Evolutionary conservation across 2,113 vertebrate species (phyloP), one percentile per base, ranked within the genome.

Genomic region (Alectura lathami): DNA sequence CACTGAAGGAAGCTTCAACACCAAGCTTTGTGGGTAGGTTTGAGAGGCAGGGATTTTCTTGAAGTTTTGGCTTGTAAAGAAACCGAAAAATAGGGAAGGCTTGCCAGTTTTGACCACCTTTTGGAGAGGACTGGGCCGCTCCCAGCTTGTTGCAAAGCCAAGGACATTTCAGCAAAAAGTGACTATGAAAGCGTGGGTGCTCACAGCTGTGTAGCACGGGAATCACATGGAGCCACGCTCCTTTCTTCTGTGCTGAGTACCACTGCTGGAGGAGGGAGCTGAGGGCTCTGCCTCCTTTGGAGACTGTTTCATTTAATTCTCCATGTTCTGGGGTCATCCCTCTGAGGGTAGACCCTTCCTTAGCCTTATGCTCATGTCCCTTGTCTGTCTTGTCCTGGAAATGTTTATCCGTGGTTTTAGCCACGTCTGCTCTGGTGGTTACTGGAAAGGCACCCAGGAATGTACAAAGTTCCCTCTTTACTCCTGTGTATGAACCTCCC

Each of bases 161-260:
- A 4, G 32, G 63, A 38, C 36, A 57, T 5, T 87, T 76, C 50
- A 59, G 48, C 32, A 77, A 69, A 60, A 74, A 8, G 3, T 43
- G 6, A 50, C 53, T 54, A 27, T 80, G 59, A 73, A 60, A 74
- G n/a, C 22, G 30, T 6, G 26, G 14, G 30, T 40, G 32, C 32
- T 50, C 5, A 4, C 32, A 62, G 43, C n/a, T 79, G 43, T 8
- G 13, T 30, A 62, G 42, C 12, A 7, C 9, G 10, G 60, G 34
- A 67, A 62, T 45, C 36, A 45, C 20, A 11, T 2, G 23, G 68
- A 70, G 59, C 34, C 32, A 34, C 0, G 0, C 8, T 47, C 48
- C 22, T 59, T 59, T 64, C 27, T 57, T 15, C 42, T 51, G 29
- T 43, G 20, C 57, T 68, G 47, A 54, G 53, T 30, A 38, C 20